These are phyloP conservation scores for Phocoena phocoena DNA, from an alignment of 2,113 vertebrate genomes.

Conservation along the genomic window DNA sequence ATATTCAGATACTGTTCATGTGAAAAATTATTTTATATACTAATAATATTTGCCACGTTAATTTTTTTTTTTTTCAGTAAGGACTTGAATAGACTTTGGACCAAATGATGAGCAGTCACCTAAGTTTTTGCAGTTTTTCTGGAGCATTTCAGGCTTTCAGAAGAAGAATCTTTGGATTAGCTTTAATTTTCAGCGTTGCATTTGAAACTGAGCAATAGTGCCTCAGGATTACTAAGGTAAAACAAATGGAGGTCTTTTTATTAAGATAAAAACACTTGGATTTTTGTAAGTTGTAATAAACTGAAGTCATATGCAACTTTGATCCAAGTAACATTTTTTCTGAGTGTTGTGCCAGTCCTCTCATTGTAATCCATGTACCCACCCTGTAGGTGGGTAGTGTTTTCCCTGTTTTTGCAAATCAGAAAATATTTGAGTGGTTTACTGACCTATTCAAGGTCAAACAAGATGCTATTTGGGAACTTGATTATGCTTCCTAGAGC, in stretches of 20 bases:
- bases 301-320: not conserved
- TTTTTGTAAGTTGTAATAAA: not conserved
- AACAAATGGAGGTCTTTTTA: not conserved
- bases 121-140: not conserved
- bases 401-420: not conserved
- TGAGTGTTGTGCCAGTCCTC: not conserved
- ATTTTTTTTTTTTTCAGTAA: not conserved
- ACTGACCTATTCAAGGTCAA: not conserved
- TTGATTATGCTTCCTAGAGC: not conserved
- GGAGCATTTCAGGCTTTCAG: not conserved
- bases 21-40: not conserved
- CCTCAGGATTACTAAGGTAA: not conserved
- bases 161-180: not conserved
- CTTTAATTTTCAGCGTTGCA: not conserved
- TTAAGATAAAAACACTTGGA: not conserved
- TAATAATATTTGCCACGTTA: not conserved
- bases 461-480: not conserved
- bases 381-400: not conserved
- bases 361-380: not conserved
- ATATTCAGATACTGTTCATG: not conserved
- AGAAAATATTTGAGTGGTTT: conserved; percentile 4
- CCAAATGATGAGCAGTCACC: not conserved
- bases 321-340: not conserved
- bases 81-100: not conserved
- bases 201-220: conserved; percentile 20